Evolutionary conservation across 2,113 vertebrate species (phyloP), one percentile per base, ranked within the genome.

Genomic region (Alethe diademata): DNA sequence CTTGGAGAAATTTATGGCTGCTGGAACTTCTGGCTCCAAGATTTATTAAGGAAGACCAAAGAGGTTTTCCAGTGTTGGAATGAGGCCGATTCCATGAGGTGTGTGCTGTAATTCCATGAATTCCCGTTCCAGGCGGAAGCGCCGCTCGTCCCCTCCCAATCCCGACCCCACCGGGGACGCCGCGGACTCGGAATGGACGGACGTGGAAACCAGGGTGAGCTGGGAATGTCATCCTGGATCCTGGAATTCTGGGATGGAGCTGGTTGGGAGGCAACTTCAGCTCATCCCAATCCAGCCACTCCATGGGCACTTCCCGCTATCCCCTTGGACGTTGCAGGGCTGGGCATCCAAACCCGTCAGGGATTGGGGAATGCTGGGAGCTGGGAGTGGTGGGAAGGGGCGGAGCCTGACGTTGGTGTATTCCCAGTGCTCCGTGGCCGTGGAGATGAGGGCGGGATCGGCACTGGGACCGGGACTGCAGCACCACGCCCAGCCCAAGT

Each of bases 371-470:
- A 28, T 28, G 62, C 38, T 26, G 57, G 48, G 48, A 62, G 62
- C 38, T 26, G 57, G 48, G 48, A 62, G 10, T 6, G 20, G 4
- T 3, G 43, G 29, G 48, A 7, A 33, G 40, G 17, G 4, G 9
- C 1, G 1, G 31, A 58, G 60, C 9, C 40, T 87, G 87, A 81
- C 36, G n/a, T 4, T 19, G 43, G 42, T 97, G 42, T 92, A 42
- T 86, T 24, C 92, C 29, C 93, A 99, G 99, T 99, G 99, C 35
- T 98, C 99, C 1, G 97, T 99, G 86, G 99, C 98, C 18, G 53
- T 99, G 95, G 99, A 98, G 97, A 99, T 99, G 99, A 98, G 96
- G 92, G 98, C 99, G 8, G 99, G 99, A 23, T 99, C 99, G 24
- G 98, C 98, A 26, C 96, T 99, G 83, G 99, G 99, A 40, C 98